Percentiles rank a stretch among this genome's conserved stretches.
Conservation (phyloP, 2,113 vertebrate species). For the Hystrix brachyura region DNA sequence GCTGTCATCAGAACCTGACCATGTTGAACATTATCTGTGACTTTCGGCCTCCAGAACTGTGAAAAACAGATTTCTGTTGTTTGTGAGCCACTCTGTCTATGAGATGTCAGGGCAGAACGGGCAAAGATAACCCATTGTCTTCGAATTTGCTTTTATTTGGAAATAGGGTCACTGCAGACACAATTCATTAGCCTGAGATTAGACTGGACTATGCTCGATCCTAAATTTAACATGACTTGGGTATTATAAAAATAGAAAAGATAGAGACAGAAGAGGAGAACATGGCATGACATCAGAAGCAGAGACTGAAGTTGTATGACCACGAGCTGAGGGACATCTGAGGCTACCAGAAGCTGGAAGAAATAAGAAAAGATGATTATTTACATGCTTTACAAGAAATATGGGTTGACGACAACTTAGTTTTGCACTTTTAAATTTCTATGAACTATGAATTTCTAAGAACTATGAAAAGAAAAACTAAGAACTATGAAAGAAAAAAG, state of each 20-base stretch:
- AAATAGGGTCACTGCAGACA: background rate
- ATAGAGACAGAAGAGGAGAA: background rate
- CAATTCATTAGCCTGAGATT: background rate
- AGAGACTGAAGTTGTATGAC: background rate
- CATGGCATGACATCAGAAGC: background rate
- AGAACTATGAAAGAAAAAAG: conserved; percentile 1
- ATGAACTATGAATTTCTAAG: background rate
- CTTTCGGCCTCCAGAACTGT: fast-evolving
- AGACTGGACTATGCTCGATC: background rate
- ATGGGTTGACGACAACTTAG: background rate
- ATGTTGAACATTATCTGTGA: background rate
- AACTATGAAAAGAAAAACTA: background rate
- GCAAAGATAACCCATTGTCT: background rate
- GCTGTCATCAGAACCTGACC: background rate
- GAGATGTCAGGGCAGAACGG: background rate
- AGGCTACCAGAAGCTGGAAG: background rate
- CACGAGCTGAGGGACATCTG: background rate
- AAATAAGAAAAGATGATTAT: too few relatives aligned
- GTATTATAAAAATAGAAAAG: background rate
- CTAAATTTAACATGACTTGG: background rate
- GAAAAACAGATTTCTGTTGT: background rate
- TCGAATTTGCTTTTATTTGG: background rate
- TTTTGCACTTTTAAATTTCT: background rate
- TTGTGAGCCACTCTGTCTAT: background rate
- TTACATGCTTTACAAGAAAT: background rate